Conservation (phyloP, 2,888 invertebrate genomes). For the Vannuccia rotundouncinata region DNA sequence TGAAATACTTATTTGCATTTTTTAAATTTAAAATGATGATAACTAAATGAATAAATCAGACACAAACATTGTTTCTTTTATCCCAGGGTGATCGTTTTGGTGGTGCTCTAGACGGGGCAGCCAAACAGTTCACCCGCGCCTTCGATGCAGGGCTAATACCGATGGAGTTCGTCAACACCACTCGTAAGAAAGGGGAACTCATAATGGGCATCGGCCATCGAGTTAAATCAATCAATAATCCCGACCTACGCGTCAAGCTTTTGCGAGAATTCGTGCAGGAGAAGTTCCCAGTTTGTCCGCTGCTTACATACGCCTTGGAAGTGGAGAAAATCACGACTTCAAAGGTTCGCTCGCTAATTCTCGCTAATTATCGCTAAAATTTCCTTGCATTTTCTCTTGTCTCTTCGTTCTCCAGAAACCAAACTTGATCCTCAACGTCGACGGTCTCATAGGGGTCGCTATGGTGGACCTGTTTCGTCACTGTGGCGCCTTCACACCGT, state of each 20-base stretch:
- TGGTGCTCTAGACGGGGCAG: conserved; percentile 95
- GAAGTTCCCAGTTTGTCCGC: conserved; percentile 83
- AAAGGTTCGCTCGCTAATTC: conserved; percentile 61
- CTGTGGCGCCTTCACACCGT: conserved; percentile 86
- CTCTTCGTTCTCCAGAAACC: conserved; percentile 66
- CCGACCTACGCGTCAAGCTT: conserved; percentile 92
- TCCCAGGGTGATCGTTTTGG: conserved; percentile 97
- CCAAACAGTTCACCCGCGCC: conserved; percentile 89
- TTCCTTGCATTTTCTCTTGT: conserved; percentile 32
- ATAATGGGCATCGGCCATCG: conserved; percentile 99
- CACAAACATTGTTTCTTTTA: too few species aligned
- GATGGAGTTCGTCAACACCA: conserved; percentile 95
- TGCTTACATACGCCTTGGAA: conserved; percentile 89
- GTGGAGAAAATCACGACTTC: conserved; percentile 95
- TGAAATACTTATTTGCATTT: too few species aligned
- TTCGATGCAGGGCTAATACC: conserved; percentile 88
- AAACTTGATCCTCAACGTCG: conserved; percentile 97
- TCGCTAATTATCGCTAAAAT: conserved; percentile 14
- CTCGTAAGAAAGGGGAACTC: conserved; percentile 88
- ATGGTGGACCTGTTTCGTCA: conserved; percentile 92
- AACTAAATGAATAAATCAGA: too few species aligned
- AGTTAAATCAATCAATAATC: conserved; percentile 82
- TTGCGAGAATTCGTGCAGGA: conserved; percentile 89
- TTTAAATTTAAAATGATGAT: too few species aligned
- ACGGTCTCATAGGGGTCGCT: conserved; percentile 92